phyloP scores from a whole-genome alignment of 2,888 invertebrate genomes.

The Bugulina stolonifera region DNA sequence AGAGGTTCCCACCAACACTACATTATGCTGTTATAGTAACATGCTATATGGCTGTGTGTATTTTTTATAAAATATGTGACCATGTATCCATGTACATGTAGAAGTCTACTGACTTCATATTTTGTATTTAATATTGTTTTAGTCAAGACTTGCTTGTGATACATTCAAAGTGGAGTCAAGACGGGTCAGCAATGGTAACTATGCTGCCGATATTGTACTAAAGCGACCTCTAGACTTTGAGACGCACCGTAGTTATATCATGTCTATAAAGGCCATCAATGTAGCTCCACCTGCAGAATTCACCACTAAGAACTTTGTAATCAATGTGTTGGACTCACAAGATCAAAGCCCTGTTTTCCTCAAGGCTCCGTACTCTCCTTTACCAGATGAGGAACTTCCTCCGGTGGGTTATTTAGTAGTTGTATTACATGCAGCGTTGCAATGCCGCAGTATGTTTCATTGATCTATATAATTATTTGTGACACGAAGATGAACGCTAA shows the following conservation, averaged over 20 bases:
- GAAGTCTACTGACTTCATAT: too few species aligned
- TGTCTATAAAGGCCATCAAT: conserved; percentile 1
- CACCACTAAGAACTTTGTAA: conserved; percentile 20
- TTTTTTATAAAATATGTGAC: too few species aligned
- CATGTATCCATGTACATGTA: too few species aligned
- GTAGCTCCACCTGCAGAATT: background rate
- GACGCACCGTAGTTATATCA: background rate
- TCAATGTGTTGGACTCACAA: conserved; percentile 18
- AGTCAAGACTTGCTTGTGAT: background rate
- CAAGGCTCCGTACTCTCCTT: conserved; percentile 20
- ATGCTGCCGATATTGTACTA: background rate
- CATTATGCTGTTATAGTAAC: too few species aligned
- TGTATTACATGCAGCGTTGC: too few species aligned
- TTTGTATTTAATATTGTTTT: too few species aligned
- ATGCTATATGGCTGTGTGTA: too few species aligned
- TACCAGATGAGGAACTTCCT: background rate
- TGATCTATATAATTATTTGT: too few species aligned
- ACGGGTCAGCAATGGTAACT: conserved; percentile 17
- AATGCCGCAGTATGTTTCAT: too few species aligned
- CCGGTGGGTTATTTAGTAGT: background rate
- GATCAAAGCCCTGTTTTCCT: conserved; percentile 3
- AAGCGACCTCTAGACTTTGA: background rate
- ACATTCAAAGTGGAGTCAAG: background rate
- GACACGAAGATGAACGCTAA: too few species aligned
- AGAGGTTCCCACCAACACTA: too few species aligned